Evolutionary conservation across 2,797 vertebrate genomes (phyloP), one percentile per base, ranked within the genome.

Genomic region (Amblyopsis hoosieri): DNA sequence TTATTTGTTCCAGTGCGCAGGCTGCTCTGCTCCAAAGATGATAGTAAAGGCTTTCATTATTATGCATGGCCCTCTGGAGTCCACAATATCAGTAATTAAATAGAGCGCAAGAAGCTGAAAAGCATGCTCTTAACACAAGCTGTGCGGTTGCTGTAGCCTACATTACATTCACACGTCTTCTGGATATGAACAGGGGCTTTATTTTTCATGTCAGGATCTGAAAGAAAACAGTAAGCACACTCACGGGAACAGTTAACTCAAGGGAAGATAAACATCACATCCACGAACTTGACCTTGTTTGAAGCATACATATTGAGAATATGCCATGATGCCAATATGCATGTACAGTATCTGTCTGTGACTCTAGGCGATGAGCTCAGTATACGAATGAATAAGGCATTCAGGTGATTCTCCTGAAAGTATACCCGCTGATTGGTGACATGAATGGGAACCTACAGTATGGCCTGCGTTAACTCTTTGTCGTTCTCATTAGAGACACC

Each of bases 1-100:
- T 64, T 57, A 81, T 88, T 83, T 81, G 71, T 69, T 81, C 62
- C 54, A 72, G 50, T 66, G 58, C 54, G 61, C 65, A 70, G 46
- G 65, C 69, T 68, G 65, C 85, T 66, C 80, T 62, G 74, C 67
- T 63, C 62, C 57, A 66, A 13, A 78, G 78, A 69, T 79, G 74
- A 81, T 54, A 66, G 66, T 67, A 79, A 81, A 67, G 42, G 4
- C 63, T 67, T 88, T 76, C 74, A 86, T 87, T 85, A 89, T 90
- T 90, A 82, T 90, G 76, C 54, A 72, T 64, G 17, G 45, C 72
- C 79, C 83, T 60, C 55, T 31, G 54, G 84, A 67, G 45, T 66
- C 67, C 62, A 76, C 49, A 67, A 84, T 85, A 80, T 71, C 29
- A 53, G 81, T 91, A 90, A 91, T 92, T 87, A 90, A 84, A 79